Percentiles rank a stretch among this genome's conserved stretches.
Conservation (phyloP, 2,113 vertebrate genomes). For the Chaenogobius annularis region DNA sequence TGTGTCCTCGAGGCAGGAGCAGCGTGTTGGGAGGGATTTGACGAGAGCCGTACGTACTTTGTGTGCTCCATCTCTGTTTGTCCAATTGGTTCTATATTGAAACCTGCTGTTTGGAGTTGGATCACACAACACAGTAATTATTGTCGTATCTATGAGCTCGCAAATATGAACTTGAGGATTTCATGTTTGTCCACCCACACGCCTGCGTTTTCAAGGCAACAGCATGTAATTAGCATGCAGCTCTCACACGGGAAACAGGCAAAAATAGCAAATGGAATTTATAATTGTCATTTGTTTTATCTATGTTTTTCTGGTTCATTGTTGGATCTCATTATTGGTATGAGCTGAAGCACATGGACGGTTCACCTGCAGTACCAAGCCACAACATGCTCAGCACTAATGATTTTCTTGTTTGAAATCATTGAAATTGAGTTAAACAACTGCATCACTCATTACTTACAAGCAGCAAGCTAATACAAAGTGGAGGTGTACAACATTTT, state of each 20-base stretch:
- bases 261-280: slow-evolving; percentile 2
- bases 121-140: neutral
- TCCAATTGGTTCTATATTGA: neutral
- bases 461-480: neutral
- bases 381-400: neutral
- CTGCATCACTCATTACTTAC: neutral
- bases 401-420: slow-evolving; percentile 2
- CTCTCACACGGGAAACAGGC: neutral
- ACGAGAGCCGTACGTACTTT: neutral
- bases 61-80: neutral
- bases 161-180: slow-evolving; percentile 2
- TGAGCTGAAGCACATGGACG: neutral
- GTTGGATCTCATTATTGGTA: slow-evolving; percentile 1
- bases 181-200: slow-evolving; percentile 9
- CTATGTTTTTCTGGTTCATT: slow-evolving; percentile 2
- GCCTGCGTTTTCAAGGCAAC: neutral
- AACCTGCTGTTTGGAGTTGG: neutral
- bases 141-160: slow-evolving; percentile 7
- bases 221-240: slow-evolving; percentile 11
- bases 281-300: slow-evolving; percentile 1
- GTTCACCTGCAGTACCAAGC: slow-evolving; percentile 10
- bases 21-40: neutral
- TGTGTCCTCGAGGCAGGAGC: slow-evolving; percentile 2
- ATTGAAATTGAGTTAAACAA: too few relatives aligned
- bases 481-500: neutral